A percentile compares a stretch with the other conserved stretches of the same genome.
Conservation (phyloP, 1,140 invertebrate genomes). For the Araneus ventricosus region DNA sequence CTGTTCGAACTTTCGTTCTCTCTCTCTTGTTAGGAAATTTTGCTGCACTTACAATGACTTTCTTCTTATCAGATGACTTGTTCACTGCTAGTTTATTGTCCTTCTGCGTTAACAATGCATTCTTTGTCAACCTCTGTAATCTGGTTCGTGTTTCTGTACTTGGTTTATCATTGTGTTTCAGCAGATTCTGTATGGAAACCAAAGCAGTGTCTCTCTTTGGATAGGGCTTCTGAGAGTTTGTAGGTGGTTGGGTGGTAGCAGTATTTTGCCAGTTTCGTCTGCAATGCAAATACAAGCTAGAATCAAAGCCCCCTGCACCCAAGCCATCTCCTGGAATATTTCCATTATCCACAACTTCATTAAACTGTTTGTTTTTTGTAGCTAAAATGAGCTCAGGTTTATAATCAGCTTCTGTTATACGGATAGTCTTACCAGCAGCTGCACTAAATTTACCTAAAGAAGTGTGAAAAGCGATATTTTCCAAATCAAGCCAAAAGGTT, state of each 20-base stretch:
- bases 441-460: constrained; percentile 82
- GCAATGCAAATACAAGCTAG: constrained; percentile 85
- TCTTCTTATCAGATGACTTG: not conserved
- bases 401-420: constrained; percentile 79
- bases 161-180: constrained; percentile 14
- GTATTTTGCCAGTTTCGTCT: constrained; percentile 84
- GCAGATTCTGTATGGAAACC: constrained; percentile 41
- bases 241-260: not conserved
- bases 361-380: constrained; percentile 79
- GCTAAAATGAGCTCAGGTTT: constrained; percentile 82
- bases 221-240: not conserved
- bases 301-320: constrained; percentile 88
- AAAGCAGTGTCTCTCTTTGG: not conserved
- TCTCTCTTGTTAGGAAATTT: not conserved
- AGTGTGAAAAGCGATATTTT: constrained; percentile 85
- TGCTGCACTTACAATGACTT: not conserved
- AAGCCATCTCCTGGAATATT: constrained; percentile 86
- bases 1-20: constrained; percentile 5
- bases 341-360: constrained; percentile 83
- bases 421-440: constrained; percentile 55
- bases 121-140: constrained; percentile 22
- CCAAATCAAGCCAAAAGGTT: constrained; percentile 88
- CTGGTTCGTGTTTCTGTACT: not conserved
- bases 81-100: not conserved
- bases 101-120: not conserved